Evolutionary conservation across 2,888 invertebrate species (phyloP), one percentile per base, ranked within the genome.

Genomic region (Orthosia gracilis): DNA sequence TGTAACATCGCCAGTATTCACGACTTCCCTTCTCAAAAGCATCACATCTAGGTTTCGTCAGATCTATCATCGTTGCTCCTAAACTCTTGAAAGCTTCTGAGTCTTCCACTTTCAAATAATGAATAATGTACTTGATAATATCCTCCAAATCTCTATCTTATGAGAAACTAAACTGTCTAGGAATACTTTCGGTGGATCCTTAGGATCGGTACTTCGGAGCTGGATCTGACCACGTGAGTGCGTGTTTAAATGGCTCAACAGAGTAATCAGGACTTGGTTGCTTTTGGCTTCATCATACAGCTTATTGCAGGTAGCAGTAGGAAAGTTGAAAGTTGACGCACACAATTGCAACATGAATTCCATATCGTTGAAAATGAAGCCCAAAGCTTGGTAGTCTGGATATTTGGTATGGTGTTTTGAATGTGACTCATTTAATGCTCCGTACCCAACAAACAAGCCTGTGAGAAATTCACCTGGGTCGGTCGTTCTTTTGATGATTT

Each of bases 391-490:
- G 58, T 90, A 92, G 31, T 89, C 89, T 11, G 92, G 86, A 47
- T 77, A 86, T 3, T 23, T 59, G 1, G 45, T 31, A 18, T 58
- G 40, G 0, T 82, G 65, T 72, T 86, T 83, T 58, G n/a, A 4
- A 40, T 61, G 47, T 4, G 80, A 73, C 26, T 84, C 82, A 59
- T 91, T 85, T 11, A 88, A 76, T 26, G 90, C 76, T n/a, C 85
- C 88, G 40, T 87, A 89, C 1, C 72, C 76, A 65, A 83, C 12
- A 68, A 76, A 65, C 5, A 73, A 12, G 0, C 64, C 73, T 55
- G 66, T 9, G 26, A 62, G 75, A 97, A 97, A 91, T 97, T 97
- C 67, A 3, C 75, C 49, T 15, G 85, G 82, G 57, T 86, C 55
- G 21, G 47, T 31, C n/a, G n/a, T n/a, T 59, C 66, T 17, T 71